Evolutionary conservation across 1,140 invertebrate species (phyloP).

Genomic region (Caenorhabditis latens): DNA sequence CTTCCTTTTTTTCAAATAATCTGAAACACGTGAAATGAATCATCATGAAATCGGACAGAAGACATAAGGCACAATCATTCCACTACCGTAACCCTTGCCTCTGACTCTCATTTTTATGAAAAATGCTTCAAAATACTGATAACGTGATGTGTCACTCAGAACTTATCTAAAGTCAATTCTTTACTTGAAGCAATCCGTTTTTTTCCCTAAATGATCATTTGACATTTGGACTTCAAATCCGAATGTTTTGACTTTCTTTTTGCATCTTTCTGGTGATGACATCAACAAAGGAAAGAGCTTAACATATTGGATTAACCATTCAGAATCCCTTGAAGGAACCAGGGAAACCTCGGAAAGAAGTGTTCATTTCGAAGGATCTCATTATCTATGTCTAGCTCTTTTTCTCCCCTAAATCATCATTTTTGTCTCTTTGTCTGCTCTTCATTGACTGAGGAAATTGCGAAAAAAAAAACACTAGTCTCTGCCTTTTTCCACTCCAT

Average conservation of each 20-base stretch:
- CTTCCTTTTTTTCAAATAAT: too few relatives aligned
- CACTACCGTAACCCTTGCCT: too few relatives aligned
- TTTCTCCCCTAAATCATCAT: not conserved
- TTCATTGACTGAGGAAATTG: not conserved
- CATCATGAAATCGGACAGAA: too few relatives aligned
- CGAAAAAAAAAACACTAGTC: not conserved
- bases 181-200: not conserved
- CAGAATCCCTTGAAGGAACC: slow-evolving; percentile 1
- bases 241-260: not conserved
- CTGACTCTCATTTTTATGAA: too few relatives aligned
- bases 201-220: not conserved
- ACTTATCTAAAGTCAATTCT: too few relatives aligned
- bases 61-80: too few relatives aligned
- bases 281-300: not conserved
- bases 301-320: slow-evolving; percentile 4
- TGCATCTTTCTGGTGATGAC: not conserved
- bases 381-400: slow-evolving; percentile 33
- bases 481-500: too few relatives aligned
- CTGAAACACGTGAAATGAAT: too few relatives aligned
- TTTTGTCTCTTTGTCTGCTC: not conserved
- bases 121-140: too few relatives aligned
- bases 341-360: not conserved
- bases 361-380: not conserved
- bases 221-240: not conserved
- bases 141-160: not conserved